Percentiles rank a stretch among this genome's conserved stretches.
Evolutionary conservation across 1,140 invertebrate genomes (phyloP).

Genomic region (Hydropsyche tenuis): DNA sequence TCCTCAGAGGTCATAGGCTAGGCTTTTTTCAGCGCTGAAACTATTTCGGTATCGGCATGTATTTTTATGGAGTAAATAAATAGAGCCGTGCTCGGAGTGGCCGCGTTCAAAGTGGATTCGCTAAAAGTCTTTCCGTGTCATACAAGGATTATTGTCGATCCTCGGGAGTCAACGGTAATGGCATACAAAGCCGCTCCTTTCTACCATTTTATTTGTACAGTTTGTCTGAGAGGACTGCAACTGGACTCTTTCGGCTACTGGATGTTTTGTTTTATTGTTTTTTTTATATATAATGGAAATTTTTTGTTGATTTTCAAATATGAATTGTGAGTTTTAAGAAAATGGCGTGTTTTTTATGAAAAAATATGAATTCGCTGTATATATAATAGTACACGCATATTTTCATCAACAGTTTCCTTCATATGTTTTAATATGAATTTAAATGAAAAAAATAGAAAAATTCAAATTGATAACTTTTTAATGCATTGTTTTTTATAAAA

Average conservation of each 20-base stretch:
- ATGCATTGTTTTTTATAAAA: no score
- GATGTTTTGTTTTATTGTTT: background rate
- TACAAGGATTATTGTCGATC: slow-evolving; percentile 48
- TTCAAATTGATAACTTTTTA: no score
- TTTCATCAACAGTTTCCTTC: no score
- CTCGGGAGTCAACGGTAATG: slow-evolving; percentile 41
- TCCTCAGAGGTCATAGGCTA: no score
- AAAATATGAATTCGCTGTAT: no score
- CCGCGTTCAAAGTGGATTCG: slow-evolving; percentile 2
- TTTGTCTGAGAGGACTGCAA: background rate
- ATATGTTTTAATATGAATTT: no score
- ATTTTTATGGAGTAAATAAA: slow-evolving; percentile 6
- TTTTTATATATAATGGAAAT: slow-evolving; percentile 29
- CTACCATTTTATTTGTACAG: background rate
- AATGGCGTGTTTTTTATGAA: no score
- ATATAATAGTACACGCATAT: no score
- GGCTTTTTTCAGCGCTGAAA: no score
- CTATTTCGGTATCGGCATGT: background rate
- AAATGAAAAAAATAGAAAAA: no score
- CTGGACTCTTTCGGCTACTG: background rate
- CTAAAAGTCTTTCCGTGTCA: slow-evolving; percentile 48
- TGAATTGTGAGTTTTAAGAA: no score
- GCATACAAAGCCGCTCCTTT: slow-evolving; percentile 28
- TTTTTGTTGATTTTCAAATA: no score
- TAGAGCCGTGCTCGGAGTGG: background rate